phyloP scores from a whole-genome alignment of 2,113 vertebrate species.

The Semnornis frantzii region DNA sequence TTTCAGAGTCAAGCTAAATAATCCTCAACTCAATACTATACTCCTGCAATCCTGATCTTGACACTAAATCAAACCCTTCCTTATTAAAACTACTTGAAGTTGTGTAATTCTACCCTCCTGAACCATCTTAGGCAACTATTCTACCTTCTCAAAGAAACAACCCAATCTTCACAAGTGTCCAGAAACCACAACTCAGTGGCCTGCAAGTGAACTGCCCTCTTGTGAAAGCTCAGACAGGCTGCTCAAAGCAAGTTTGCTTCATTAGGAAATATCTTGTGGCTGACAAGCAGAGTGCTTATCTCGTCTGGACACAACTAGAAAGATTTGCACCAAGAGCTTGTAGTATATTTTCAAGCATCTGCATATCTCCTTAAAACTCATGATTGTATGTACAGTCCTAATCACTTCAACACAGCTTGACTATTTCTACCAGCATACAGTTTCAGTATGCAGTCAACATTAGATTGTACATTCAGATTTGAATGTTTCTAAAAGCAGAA shows the following conservation, averaged over 20 bases:
- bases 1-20: neutral
- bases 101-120: neutral
- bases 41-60: neutral
- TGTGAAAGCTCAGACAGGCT: accelerated
- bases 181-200: neutral
- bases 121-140: neutral
- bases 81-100: neutral
- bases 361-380: neutral
- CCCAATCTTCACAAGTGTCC: neutral
- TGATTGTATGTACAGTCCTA: neutral
- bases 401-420: neutral
- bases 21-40: neutral
- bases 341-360: neutral
- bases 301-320: neutral
- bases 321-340: neutral
- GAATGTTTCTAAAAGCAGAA: neutral
- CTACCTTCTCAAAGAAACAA: neutral
- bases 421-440: neutral
- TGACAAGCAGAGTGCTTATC: neutral
- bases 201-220: neutral
- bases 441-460: neutral
- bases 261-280: neutral
- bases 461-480: neutral
- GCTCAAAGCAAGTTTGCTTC: neutral
- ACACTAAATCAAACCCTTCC: neutral